Base-by-base conservation (phyloP, 2,888 invertebrate species). In the Diabrotica balteata region DNA sequence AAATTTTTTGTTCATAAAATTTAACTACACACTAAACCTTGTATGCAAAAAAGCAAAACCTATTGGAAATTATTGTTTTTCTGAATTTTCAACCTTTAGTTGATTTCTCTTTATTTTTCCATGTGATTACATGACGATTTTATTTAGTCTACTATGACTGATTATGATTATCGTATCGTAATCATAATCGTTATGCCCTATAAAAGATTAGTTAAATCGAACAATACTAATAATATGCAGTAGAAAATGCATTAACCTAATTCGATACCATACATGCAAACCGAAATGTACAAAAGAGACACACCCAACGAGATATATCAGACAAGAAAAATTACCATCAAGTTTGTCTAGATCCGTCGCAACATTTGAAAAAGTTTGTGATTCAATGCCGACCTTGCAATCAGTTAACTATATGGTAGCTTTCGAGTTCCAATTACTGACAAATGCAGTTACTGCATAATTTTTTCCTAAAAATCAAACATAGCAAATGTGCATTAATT, bases 301-400 rank as follows among this genome's bases (percentile, higher is more conserved):
- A 64, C 64, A 32, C 64, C 64, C 64, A 64, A 59, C 43, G 47
- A 61, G 52, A 61, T 32, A 32, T 32, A 32, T 61, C 45, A 52
- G 6, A 32, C 32, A 52, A 32, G 43, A 32, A 57, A 57, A 50
- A 63, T 50, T 10, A 54, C 22, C 10, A 42, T 54, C 42, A 10
- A 57, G 55, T 57, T 45, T 11, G n/a, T 43, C 44, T 45, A 45
- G 55, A 44, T n/a, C 45, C 55, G 55, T 44, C 45, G 45, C 11
- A 32, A 32, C 32, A 11, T 57, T 51, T 52, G 52, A 63, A 63
- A 63, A 64, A 72, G 66, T 67, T 61, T 64, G 59, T 67, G 70
- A 67, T 61, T 60, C 62, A 63, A 64, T 51, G 11, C 49, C 71
- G 77, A 76, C 77, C 77, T 77, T 77, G 75, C 74, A 74, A 74